Evolutionary conservation across 2,113 vertebrate genomes (phyloP), one percentile per base, ranked within the genome.

Genomic region (Passer domesticus): DNA sequence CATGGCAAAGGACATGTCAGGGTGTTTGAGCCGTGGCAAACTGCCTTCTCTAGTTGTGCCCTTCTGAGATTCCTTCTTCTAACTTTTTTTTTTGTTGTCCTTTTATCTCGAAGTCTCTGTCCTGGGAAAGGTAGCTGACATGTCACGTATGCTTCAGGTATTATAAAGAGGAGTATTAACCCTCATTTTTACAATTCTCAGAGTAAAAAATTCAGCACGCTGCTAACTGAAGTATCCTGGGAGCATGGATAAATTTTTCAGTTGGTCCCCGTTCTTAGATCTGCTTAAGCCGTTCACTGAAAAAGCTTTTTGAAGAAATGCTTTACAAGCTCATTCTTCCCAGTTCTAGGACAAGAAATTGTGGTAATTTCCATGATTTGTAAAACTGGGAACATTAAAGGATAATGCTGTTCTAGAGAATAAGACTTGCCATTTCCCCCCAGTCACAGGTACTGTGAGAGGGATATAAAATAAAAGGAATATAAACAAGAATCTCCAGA

Each of bases 11-110:
- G 6, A 28, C 30, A 33, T 1, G 0, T n/a, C 4, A 3, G 9
- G 33, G n/a, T 12, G 1, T 50, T 76, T 46, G 14, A 64, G 9
- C 22, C 3, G 2, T 5, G 7, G 16, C 18, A 52, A 87, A 69
- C 1, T 10, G 8, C 19, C 7, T 79, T 31, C 41, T 72, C 5
- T 16, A 46, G 21, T 13, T 21, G 10, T 50, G 18, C 11, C 7
- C 4, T 56, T 23, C 43, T 58, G 8, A n/a, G 30, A 37, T 33
- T 33, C 7, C 5, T 30, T 70, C 59, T 53, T 23, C 2, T 0
- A 5, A 5, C 5, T 14, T 37, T 13, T 30, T 14, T 30, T 13
- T 37, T 35, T 0, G 5, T 3, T 0, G 0, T 53, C 4, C 41
- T 67, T 43, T 69, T 69, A n/a, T 8, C 28, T 31, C 4, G 2